Base-by-base conservation (phyloP, 2,888 invertebrate genomes). In the Vesta saturnalis region DNA sequence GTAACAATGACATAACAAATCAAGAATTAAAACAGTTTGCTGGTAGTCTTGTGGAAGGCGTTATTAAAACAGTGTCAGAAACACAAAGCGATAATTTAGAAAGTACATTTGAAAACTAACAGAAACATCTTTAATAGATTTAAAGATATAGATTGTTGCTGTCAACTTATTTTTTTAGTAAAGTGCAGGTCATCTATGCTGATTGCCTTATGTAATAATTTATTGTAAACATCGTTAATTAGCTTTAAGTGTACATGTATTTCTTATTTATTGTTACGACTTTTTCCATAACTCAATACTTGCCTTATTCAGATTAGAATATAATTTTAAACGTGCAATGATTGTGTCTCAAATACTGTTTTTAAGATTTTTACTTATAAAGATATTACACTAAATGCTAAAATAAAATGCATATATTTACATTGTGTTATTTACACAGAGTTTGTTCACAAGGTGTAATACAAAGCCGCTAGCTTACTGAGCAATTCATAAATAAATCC, bases 41-140 rank as follows among this genome's bases (percentile, higher is more conserved):
- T 1, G 84, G 82, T 30, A 80, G 77, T 65, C 74, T 85, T 21
- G 84, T 84, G 1, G 85, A 85, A 73, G 84, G 81, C 5, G 84
- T 83, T 6, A 83, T 85, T 21, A 81, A 80, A 73, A 83, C 81
- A 1, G 81, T 84, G 5, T 81, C 83, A 3, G 84, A 84, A 67
- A 74, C 70, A 8, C 72, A 71, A 21, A 61, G 69, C 14, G 74
- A 77, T 46, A 72, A 60, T 68, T 39, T 70, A 12, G 72, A 71
- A 73, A 19, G 16, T 14, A 60, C 58, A 35, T 15, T 39, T 15
- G 21, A 35, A n/a, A n/a, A 12, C 35, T 61, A 49, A 12, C 30
- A 8, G 60, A 58, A 43, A n/a, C n/a, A n/a, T n/a, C n/a, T n/a
- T n/a, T n/a, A n/a, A n/a, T n/a, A n/a, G n/a, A n/a, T n/a, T n/a